Percentiles rank a stretch among this genome's conserved stretches.
phyloP scores from a whole-genome alignment of 2,797 vertebrate species.

The Notolabrus celidotus region DNA sequence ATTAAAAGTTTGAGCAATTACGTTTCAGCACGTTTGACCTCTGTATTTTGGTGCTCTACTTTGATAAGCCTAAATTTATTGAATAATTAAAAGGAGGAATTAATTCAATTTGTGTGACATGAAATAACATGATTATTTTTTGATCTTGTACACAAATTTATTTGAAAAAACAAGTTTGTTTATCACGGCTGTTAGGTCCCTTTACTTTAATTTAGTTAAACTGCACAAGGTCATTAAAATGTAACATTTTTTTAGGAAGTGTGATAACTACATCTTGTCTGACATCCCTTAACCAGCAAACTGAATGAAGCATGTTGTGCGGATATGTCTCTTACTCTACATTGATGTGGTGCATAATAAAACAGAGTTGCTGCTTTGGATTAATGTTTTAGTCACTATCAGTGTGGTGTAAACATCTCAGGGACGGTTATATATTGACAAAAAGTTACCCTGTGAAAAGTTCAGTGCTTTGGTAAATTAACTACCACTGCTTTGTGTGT shows the following conservation, averaged over 20 bases:
- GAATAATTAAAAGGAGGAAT: slow-evolving; percentile 3
- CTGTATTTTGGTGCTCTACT: slow-evolving; percentile 5
- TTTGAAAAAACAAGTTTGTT: slow-evolving; percentile 23
- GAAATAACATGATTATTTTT: slow-evolving; percentile 15
- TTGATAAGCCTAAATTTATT: neutral
- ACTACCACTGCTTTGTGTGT: neutral
- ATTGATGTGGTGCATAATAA: neutral
- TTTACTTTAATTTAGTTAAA: neutral
- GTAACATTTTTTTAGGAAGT: no score
- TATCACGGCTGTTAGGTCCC: neutral
- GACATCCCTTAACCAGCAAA: no score
- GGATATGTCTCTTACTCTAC: neutral
- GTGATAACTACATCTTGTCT: no score
- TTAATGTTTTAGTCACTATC: slow-evolving; percentile 9
- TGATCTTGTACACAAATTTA: neutral
- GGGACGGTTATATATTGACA: neutral
- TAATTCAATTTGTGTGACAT: neutral
- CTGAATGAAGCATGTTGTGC: slow-evolving; percentile 12
- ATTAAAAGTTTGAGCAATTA: neutral
- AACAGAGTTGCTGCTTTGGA: neutral
- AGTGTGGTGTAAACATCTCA: neutral
- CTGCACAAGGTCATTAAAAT: neutral
- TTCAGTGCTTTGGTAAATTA: neutral
- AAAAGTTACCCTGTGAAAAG: slow-evolving; percentile 5
- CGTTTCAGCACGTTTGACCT: neutral